Conservation (phyloP, 2,888 invertebrate genomes). For the Ctena decussata region DNA sequence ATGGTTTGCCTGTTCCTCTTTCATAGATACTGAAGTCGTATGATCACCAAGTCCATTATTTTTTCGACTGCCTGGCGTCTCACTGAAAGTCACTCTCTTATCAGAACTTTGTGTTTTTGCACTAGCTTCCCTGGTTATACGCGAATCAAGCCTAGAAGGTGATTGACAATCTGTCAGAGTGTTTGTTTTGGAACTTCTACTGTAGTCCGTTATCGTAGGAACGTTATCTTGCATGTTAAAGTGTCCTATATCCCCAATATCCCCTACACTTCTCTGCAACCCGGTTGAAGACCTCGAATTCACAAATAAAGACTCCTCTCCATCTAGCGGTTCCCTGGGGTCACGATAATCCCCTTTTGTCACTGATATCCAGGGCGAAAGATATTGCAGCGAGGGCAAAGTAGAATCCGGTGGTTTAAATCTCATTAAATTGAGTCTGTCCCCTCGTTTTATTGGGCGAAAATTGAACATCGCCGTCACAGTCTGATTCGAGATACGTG, state of each 20-base stretch:
- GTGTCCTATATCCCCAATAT: too few relatives aligned
- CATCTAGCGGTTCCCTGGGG: slow-evolving; percentile 18
- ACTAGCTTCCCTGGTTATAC: neutral
- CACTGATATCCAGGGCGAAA: slow-evolving; percentile 60
- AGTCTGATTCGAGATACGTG: slow-evolving; percentile 42
- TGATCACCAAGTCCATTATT: neutral
- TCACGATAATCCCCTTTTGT: slow-evolving; percentile 54
- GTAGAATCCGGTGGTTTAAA: slow-evolving; percentile 58
- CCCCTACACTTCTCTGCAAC: neutral
- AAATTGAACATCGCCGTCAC: slow-evolving; percentile 48
- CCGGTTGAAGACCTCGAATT: neutral
- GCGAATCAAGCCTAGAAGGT: neutral
- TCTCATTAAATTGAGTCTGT: slow-evolving; percentile 15
- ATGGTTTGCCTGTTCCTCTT: neutral
- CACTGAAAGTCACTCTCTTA: neutral
- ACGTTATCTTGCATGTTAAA: neutral
- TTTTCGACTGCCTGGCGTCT: neutral
- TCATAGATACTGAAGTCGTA: neutral
- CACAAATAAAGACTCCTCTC: neutral
- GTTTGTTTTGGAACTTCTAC: neutral
- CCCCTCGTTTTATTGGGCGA: slow-evolving; percentile 42
- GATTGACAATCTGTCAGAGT: neutral
- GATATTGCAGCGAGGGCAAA: slow-evolving; percentile 42
- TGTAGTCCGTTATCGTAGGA: neutral
- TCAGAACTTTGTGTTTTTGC: slow-evolving; percentile 8